Percentiles rank a stretch among this genome's conserved stretches.
Evolutionary conservation across 2,888 invertebrate species (phyloP).

Genomic region (Stenichneumon culpator): DNA sequence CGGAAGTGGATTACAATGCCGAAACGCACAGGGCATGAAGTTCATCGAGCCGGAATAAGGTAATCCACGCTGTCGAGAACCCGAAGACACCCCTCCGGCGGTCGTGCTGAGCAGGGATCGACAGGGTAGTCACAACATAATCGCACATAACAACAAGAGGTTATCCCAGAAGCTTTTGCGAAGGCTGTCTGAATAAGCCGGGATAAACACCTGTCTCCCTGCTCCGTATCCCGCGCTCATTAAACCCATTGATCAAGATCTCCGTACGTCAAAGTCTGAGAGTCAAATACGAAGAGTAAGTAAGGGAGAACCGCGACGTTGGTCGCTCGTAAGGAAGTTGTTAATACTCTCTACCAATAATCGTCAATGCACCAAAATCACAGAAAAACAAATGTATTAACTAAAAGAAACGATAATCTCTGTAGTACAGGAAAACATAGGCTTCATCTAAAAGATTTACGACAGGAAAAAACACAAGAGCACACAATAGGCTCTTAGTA

Average conservation of each 20-base stretch:
- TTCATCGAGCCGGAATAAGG: constrained; percentile 36
- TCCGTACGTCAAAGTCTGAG: not conserved
- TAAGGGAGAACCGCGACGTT: too few species aligned
- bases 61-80: constrained; percentile 6
- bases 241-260: not conserved
- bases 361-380: too few species aligned
- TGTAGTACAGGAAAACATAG: too few species aligned
- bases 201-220: constrained; percentile 22
- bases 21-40: constrained; percentile 7
- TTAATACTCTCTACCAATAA: too few species aligned
- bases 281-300: not conserved
- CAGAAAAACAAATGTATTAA: too few species aligned
- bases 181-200: constrained; percentile 2
- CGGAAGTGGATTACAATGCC: constrained; percentile 18
- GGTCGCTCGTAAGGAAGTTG: too few species aligned
- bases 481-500: too few species aligned
- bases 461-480: too few species aligned
- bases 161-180: not conserved
- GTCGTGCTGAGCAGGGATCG: constrained; percentile 21
- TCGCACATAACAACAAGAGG: not conserved
- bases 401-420: too few species aligned
- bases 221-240: constrained; percentile 2
- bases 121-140: constrained; percentile 20
- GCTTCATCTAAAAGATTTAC: too few species aligned
- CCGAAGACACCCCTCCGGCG: not conserved